These are phyloP conservation scores for Cheilosia grossa DNA, from an alignment of 2,888 invertebrate species.

Conservation along the genomic window DNA sequence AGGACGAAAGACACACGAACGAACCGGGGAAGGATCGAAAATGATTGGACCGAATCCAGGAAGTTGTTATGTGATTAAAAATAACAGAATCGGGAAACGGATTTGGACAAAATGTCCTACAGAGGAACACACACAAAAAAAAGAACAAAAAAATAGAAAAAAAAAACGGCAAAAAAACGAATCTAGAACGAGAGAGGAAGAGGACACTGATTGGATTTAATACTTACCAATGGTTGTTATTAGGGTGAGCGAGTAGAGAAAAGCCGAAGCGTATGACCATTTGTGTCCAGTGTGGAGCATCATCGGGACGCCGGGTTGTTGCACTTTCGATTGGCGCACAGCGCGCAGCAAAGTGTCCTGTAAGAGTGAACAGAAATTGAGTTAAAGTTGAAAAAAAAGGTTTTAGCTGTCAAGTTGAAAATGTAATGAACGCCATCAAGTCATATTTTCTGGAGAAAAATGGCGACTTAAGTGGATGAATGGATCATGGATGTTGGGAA, in stretches of 20 bases:
- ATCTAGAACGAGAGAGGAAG: background rate
- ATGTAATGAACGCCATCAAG: conserved; percentile 8
- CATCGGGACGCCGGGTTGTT: conserved; percentile 82
- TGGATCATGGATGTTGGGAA: background rate
- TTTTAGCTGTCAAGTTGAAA: conserved; percentile 2
- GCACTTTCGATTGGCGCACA: conserved; percentile 82
- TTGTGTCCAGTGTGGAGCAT: conserved; percentile 85
- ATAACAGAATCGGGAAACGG: conserved; percentile 52
- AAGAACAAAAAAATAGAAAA: too few species aligned
- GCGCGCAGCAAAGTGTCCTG: conserved; percentile 83
- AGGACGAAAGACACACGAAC: conserved; percentile 41
- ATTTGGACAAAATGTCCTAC: conserved; percentile 42
- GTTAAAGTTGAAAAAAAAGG: background rate
- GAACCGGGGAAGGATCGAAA: conserved; percentile 27
- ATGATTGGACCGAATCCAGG: conserved; percentile 67
- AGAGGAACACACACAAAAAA: conserved; percentile 2
- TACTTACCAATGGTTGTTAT: conserved; percentile 96
- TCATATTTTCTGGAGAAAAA: background rate
- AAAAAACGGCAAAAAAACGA: background rate
- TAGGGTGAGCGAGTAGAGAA: conserved; percentile 95
- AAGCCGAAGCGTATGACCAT: conserved; percentile 96
- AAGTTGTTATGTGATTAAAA: conserved; percentile 69
- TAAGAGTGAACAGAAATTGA: conserved; percentile 41
- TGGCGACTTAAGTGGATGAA: background rate
- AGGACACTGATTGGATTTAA: conserved; percentile 40